A percentile compares a stretch with the other conserved stretches of the same genome.
Conservation (phyloP, 2,888 invertebrate genomes). For the Melipona beecheii region DNA sequence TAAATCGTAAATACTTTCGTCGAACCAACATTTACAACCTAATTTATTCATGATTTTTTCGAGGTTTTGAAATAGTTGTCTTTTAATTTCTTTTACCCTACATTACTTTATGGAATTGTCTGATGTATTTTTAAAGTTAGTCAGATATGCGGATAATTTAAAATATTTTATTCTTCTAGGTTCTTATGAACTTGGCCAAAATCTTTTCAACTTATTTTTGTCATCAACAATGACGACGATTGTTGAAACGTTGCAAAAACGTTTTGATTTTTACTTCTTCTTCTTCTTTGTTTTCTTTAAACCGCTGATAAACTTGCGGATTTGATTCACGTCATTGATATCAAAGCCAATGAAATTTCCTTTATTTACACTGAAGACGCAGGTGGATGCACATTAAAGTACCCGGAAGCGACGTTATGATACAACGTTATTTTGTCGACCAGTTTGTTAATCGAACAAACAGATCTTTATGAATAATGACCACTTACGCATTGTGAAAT, state of each 20-base stretch:
- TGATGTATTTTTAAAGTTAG: background rate
- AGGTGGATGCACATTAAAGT: constrained; percentile 62
- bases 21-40: too few species aligned
- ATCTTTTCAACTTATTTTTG: background rate
- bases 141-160: background rate
- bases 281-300: background rate
- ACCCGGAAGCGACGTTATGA: constrained; percentile 21
- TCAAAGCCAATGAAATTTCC: constrained; percentile 39
- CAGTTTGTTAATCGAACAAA: background rate
- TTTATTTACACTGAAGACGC: constrained; percentile 59
- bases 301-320: background rate
- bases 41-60: too few species aligned
- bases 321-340: background rate
- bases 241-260: constrained; percentile 12
- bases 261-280: constrained; percentile 6
- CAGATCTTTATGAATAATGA: background rate
- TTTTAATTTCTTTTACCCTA: background rate
- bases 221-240: constrained; percentile 28
- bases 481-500: background rate
- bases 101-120: background rate
- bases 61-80: too few species aligned
- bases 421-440: constrained; percentile 36
- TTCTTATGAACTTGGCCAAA: background rate
- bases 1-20: too few species aligned
- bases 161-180: background rate